A percentile compares a stretch with the other conserved stretches of the same genome.
Evolutionary conservation across 2,113 vertebrate genomes (phyloP).

Genomic region (Azemiops feae): DNA sequence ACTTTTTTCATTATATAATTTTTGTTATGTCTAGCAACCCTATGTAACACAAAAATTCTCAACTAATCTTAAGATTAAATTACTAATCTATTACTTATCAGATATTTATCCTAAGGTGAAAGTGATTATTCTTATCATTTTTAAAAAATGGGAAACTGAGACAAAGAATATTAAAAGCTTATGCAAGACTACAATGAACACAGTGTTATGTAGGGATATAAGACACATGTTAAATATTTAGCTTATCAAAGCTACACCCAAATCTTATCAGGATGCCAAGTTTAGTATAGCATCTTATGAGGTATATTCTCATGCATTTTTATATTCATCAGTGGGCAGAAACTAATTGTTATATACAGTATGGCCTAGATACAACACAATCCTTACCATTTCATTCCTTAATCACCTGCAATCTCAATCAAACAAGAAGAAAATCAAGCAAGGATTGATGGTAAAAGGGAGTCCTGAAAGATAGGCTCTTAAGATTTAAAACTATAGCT

Average conservation of each 20-base stretch:
- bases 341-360: neutral
- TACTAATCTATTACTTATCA: neutral
- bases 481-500: neutral
- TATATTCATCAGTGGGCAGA: neutral
- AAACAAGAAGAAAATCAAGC: neutral
- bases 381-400: neutral
- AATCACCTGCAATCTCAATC: neutral
- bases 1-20: neutral
- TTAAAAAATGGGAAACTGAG: neutral
- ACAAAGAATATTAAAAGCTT: neutral
- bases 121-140: neutral
- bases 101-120: neutral
- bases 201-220: neutral
- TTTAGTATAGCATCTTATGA: neutral
- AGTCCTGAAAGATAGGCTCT: accelerated
- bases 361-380: neutral
- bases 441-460: no score
- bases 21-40: neutral
- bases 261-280: neutral
- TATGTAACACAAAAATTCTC: neutral
- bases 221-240: neutral
- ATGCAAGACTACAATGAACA: neutral
- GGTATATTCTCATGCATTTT: neutral
- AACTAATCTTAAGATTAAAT: neutral
- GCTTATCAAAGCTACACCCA: neutral